phyloP scores from a whole-genome alignment of 2,888 invertebrate species.

The Archips xylosteana region DNA sequence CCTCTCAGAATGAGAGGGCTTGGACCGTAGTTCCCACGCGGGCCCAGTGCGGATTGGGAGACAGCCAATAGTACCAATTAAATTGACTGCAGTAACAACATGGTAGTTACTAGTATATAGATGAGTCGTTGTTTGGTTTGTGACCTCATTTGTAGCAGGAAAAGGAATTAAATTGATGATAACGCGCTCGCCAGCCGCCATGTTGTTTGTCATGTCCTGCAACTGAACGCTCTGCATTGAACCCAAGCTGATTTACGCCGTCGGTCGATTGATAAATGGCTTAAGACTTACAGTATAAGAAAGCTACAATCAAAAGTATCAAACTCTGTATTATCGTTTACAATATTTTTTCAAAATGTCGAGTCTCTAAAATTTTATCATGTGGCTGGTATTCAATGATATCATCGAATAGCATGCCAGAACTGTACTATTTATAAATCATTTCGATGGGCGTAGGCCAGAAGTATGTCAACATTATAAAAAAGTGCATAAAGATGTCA shows the following conservation, averaged over 20 bases:
- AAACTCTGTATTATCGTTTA: not conserved
- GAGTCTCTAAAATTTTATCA: not conserved
- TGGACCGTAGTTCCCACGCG: no score
- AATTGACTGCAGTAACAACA: slow-evolving; percentile 44
- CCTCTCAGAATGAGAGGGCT: no score
- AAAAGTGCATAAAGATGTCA: slow-evolving; percentile 8
- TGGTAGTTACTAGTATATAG: slow-evolving; percentile 52
- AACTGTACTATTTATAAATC: slow-evolving; percentile 12
- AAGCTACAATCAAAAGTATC: not conserved
- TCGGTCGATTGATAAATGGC: not conserved
- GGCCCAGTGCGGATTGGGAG: not conserved
- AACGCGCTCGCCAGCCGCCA: slow-evolving; percentile 65
- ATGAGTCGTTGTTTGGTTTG: slow-evolving; percentile 67
- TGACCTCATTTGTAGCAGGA: slow-evolving; percentile 84
- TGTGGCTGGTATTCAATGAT: not conserved
- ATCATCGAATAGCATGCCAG: slow-evolving; percentile 1
- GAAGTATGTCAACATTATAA: not conserved
- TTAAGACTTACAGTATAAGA: not conserved
- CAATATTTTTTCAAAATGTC: not conserved
- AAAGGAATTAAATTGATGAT: slow-evolving; percentile 81
- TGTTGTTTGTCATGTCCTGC: slow-evolving; percentile 54
- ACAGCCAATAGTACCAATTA: slow-evolving; percentile 14
- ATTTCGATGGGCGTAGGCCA: slow-evolving; percentile 8
- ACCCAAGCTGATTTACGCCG: slow-evolving; percentile 1
- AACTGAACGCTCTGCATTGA: slow-evolving; percentile 22